Base-by-base conservation (phyloP, 2,113 vertebrate species). In the Sceloporus undulatus region DNA sequence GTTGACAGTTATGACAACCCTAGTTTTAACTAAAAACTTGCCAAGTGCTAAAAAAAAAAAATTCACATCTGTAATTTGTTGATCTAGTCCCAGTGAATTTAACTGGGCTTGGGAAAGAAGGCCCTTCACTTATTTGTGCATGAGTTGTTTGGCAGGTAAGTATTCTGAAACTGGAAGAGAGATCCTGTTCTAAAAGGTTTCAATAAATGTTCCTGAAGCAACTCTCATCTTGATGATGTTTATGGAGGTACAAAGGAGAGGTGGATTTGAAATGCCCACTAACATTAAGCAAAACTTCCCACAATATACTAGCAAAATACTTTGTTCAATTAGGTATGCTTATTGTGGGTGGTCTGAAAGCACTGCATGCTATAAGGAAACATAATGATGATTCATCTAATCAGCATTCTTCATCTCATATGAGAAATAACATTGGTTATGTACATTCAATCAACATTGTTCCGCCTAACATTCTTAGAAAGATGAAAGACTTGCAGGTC, bases 381-480 rank as follows among this genome's bases (percentile, higher is more conserved):
- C 54, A 79, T 78, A 79, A 87, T 87, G 70, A 59, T 87, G 77
- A 87, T 73, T 87, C 85, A 79, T 87, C 27, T 73, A 40, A 87
- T 80, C 66, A 80, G 77, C 80, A 80, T 80, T 87, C 66, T 81
- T 73, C 9, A 80, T 40, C n/a, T 73, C 68, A 87, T 81, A 52
- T 29, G 65, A 79, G 62, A 86, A 70, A 86, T 68, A 87, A 73
- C 34, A 42, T 59, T 73, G 23, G 23, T 66, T 34, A 19, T 87
- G 52, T 48, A 18, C 79, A 48, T 80, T 87, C 66, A 80, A 80
- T 80, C 77, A 71, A 73, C 54, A 79, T 80, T 80, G 68, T 48
- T 42, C 66, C 73, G 14, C 34, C 23, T 73, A 80, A 87, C 27
- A 4, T 87, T 87, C 66, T 80, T 87, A 48, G 52, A 80, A 80